Evolutionary conservation across 2,113 vertebrate species (phyloP).

Genomic region (Rhabdornis inornatus): DNA sequence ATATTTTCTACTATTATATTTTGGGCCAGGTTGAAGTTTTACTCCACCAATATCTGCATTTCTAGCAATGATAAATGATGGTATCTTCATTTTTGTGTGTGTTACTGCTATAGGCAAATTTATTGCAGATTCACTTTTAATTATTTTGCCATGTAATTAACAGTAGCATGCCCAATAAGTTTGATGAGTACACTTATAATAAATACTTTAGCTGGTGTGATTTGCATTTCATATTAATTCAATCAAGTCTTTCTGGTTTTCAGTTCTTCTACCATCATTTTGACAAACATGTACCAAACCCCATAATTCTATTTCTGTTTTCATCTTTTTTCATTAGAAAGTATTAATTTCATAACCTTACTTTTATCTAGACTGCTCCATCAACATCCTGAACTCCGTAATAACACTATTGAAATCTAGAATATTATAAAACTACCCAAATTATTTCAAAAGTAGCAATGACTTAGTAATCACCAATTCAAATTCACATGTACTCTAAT

Average conservation of each 20-base stretch:
- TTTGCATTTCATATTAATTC: neutral
- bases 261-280: neutral
- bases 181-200: neutral
- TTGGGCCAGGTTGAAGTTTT: neutral
- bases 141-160: neutral
- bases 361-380: neutral
- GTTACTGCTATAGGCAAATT: neutral
- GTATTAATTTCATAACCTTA: neutral
- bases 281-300: neutral
- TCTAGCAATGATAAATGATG: neutral
- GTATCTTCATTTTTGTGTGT: neutral
- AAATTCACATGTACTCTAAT: neutral
- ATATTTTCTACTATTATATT: neutral
- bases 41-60: neutral
- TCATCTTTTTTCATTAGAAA: neutral
- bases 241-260: neutral
- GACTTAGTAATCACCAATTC: neutral
- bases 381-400: neutral
- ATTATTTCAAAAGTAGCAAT: neutral
- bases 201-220: neutral
- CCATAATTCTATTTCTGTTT: neutral
- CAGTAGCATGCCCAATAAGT: neutral
- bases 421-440: neutral
- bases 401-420: neutral
- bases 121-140: neutral